Base-by-base conservation (phyloP, 2,113 vertebrate genomes). In the Pogona vitticeps region DNA sequence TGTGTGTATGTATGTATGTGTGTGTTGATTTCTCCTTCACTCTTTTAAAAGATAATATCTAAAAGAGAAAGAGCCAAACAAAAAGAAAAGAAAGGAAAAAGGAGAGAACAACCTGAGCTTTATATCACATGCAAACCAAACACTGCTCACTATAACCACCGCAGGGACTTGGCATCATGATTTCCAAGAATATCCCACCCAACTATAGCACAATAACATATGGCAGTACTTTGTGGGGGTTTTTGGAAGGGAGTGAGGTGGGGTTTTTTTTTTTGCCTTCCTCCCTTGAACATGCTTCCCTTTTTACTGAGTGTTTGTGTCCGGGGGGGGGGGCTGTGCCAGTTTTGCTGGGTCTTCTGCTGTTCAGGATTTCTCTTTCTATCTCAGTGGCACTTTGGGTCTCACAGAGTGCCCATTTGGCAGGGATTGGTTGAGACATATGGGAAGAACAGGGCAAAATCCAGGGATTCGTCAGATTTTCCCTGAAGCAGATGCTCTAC, bases 361-460 rank as follows among this genome's bases (percentile, higher is more conserved):
- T 87, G 42, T 87, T 87, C 85, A 87, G 85, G 71, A 87, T 82
- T 87, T 87, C 3, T 68, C 75, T 81, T 86, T 86, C 71, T 86
- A 81, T 87, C 70, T 76, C 59, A 82, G 5, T 38, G n/a, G 71
- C 79, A 82, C 85, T 82, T 63, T 61, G 58, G 42, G 58, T 86
- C 79, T 31, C 36, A 28, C 15, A 28, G 26, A 86, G 59, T 81
- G 58, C 71, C 58, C 52, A 46, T 14, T n/a, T 87, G 72, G 58
- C 85, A 87, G 85, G 85, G 85, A 87, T 63, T 87, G 85, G 79
- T 82, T 65, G 71, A 75, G 70, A 82, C 72, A 81, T 33, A 38
- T 81, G 79, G 80, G 42, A 87, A 76, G 61, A 75, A 33, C 85
- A 75, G 71, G 85, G 85, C 85, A 82, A 87, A 65, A 76, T 65